Base-by-base conservation (phyloP, 2,113 vertebrate species). In the Solenodon paradoxus region DNA sequence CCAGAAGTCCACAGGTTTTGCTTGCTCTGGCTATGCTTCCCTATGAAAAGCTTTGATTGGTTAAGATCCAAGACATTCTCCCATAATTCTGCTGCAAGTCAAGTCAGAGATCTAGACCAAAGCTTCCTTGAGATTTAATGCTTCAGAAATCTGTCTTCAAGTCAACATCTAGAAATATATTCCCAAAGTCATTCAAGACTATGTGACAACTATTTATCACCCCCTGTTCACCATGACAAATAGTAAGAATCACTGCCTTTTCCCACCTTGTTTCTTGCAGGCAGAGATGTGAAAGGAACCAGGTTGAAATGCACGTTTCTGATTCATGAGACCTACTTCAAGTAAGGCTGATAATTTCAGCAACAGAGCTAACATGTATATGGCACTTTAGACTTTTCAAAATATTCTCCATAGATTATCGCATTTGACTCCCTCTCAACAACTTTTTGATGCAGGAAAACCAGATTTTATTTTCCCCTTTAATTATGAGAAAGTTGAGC, bases 151-250 rank as follows among this genome's bases (percentile, higher is more conserved):
- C 3, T 71, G 40, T n/a, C 63, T 82, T 57, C 61, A 87, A 86
- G 42, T 68, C 68, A 81, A 72, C 61, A 63, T 61, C 53, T 83
- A 82, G 78, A 92, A 69, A 71, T 45, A 59, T 9, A 71, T n/a
- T 69, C 42, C 51, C 59, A 82, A 68, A 77, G 59, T 11, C 72
- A 69, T 5, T 40, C 42, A 26, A 90, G 40, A 57, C 45, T 20
- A 19, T 5, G 24, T 40, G 30, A n/a, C 59, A 51, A 57, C 5
- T 47, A 28, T 26, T 10, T 71, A 22, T 90, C 85, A 92, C 28
- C 4, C 17, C 26, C 12, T 13, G 30, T 40, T n/a, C 45, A 45
- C 28, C 28, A n/a, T 35, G 66, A 88, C 40, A 61, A 77, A 90
- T 45, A 16, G 22, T 59, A 51, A 78, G 45, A 88, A 64, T 57